Conservation (phyloP, 1,140 invertebrate genomes). For the Bombus ignitus region DNA sequence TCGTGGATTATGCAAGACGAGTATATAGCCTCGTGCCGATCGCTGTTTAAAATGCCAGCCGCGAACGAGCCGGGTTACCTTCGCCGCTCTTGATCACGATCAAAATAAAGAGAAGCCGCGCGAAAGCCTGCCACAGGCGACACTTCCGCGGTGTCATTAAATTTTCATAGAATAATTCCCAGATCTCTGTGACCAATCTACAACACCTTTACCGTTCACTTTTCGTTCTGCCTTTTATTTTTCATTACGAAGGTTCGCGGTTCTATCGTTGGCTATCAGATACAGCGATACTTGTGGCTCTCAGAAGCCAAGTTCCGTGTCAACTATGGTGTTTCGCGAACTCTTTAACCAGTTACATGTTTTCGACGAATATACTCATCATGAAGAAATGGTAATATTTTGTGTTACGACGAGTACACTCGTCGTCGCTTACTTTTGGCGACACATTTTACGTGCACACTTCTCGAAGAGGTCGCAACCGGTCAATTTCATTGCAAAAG, state of each 20-base stretch:
- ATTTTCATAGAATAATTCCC: constrained; percentile 28
- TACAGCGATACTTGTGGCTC: too few relatives aligned
- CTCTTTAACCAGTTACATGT: too few relatives aligned
- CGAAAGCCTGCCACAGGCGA: constrained; percentile 2
- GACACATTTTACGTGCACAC: too few relatives aligned
- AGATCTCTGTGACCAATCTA: background rate
- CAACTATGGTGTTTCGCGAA: too few relatives aligned
- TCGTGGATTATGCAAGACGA: constrained; percentile 63
- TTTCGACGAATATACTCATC: too few relatives aligned
- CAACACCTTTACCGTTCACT: background rate
- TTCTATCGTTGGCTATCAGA: too few relatives aligned
- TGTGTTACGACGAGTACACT: too few relatives aligned
- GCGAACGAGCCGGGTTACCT: constrained; percentile 16
- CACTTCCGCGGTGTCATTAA: constrained; percentile 19
- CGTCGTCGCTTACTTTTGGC: too few relatives aligned
- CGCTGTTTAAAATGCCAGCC: constrained; percentile 38
- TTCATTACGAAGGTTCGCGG: background rate
- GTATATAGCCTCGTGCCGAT: constrained; percentile 47
- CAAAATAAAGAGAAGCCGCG: constrained; percentile 45
- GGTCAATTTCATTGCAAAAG: too few relatives aligned
- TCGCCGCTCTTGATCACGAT: constrained; percentile 44
- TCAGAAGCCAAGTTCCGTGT: too few relatives aligned
- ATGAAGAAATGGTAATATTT: too few relatives aligned
- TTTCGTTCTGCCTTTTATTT: background rate
- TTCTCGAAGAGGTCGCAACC: too few relatives aligned